These are phyloP conservation scores for Drosophila anomelani DNA, from an alignment of 2,888 invertebrate species.

Conservation along the genomic window DNA sequence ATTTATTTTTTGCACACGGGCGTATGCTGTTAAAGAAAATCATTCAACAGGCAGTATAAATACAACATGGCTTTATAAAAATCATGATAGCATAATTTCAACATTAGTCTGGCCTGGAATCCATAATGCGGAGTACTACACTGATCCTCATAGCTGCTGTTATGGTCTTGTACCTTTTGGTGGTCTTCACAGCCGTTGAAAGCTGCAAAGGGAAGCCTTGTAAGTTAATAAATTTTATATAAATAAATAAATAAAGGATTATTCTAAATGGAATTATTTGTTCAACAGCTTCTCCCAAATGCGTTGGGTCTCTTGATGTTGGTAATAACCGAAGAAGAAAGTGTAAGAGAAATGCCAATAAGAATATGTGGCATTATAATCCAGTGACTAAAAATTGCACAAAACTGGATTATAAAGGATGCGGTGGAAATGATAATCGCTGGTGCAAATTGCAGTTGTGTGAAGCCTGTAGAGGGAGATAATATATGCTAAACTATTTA, in stretches of 20 bases:
- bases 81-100: not conserved
- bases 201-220: constrained; percentile 6
- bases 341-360: not conserved
- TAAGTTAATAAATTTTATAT: not conserved
- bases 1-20: constrained; percentile 1
- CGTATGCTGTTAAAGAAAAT: not conserved
- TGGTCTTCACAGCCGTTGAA: not conserved
- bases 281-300: not conserved
- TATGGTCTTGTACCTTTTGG: constrained; percentile 1
- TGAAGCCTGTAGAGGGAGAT: constrained; percentile 1
- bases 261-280: not conserved
- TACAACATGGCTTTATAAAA: constrained; percentile 13
- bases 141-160: constrained; percentile 16
- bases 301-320: not conserved
- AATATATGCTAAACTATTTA: not conserved
- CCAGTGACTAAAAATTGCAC: constrained; percentile 4
- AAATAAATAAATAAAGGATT: not conserved
- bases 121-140: constrained; percentile 20
- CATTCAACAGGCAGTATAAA: not conserved
- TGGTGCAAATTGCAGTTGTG: not conserved
- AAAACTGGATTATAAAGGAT: constrained; percentile 10
- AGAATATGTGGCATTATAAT: constrained; percentile 12
- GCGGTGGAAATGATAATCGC: constrained; percentile 10
- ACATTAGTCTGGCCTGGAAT: not conserved
- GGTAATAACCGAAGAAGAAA: not conserved